phyloP scores from a whole-genome alignment of 2,113 vertebrate species.

The Scophthalmus maximus region DNA sequence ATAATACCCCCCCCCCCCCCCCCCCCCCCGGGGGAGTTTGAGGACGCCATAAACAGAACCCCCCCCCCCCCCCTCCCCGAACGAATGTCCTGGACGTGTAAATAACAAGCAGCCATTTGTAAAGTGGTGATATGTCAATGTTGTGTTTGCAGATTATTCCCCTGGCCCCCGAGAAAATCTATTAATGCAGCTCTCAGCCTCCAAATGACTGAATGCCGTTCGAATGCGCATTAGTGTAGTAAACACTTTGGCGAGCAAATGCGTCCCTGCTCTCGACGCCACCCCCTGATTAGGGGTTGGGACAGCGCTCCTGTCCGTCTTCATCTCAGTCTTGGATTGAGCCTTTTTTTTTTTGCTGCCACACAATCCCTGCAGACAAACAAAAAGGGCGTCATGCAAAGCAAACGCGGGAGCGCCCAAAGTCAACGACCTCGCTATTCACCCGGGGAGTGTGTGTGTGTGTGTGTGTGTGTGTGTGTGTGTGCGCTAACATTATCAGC shows the following conservation, averaged over 20 bases:
- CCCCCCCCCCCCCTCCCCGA: too few species aligned
- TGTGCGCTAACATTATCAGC: slow-evolving; percentile 54
- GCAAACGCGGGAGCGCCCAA: slow-evolving; percentile 53
- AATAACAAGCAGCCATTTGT: not conserved
- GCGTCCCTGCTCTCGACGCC: not conserved
- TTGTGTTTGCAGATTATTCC: not conserved
- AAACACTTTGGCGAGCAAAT: slow-evolving; percentile 2
- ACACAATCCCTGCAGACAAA: slow-evolving; percentile 39
- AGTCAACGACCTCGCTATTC: slow-evolving; percentile 58
- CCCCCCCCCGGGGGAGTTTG: not conserved
- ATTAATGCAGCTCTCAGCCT: not conserved
- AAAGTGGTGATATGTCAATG: not conserved
- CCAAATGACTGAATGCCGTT: not conserved
- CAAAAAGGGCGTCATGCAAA: slow-evolving; percentile 46
- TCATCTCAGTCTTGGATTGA: too few species aligned
- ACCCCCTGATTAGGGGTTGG: not conserved
- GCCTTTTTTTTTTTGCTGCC: too few species aligned
- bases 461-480: too few species aligned
- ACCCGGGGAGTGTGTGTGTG: slow-evolving; percentile 17
- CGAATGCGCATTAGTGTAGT: not conserved
- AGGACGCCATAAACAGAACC: not conserved
- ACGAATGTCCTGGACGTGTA: not conserved
- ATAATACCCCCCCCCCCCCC: not conserved
- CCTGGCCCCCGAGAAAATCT: not conserved
- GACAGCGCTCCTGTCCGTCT: too few species aligned